These are phyloP conservation scores for Petromus typicus DNA, from an alignment of 2,113 vertebrate genomes.

Conservation along the genomic window DNA sequence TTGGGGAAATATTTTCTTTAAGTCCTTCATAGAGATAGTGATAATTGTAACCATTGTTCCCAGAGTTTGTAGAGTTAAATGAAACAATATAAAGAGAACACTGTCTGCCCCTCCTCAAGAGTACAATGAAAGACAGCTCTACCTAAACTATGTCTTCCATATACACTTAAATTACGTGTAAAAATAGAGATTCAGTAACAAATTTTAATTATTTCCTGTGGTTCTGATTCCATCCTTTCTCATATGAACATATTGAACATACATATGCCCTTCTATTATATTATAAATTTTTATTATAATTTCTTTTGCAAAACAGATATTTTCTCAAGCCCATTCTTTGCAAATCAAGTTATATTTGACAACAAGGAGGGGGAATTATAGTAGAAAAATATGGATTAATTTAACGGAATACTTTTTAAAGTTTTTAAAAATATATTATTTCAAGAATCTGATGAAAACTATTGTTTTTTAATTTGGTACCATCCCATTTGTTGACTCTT, in stretches of 20 bases:
- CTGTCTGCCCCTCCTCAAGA: not conserved
- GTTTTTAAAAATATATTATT: not conserved
- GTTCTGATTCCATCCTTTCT: not conserved
- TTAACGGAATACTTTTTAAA: not conserved
- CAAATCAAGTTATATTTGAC: conserved; percentile 10
- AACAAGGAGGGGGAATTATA: not conserved
- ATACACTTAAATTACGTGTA: not conserved
- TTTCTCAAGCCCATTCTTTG: not conserved
- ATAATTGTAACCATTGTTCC: not conserved
- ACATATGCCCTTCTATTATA: not conserved
- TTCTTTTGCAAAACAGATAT: not conserved
- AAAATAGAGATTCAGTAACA: not conserved
- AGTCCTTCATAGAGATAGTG: not conserved
- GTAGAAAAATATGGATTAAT: not conserved
- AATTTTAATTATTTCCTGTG: not conserved
- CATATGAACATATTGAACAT: not conserved
- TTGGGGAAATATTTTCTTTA: not conserved
- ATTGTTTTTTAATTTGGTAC: not conserved
- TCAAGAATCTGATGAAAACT: conserved; percentile 19
- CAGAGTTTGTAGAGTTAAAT: not conserved
- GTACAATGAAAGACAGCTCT: not conserved
- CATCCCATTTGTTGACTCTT: not conserved
- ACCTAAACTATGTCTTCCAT: not conserved
- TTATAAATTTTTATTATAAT: conserved; percentile 1
- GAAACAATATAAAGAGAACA: not conserved